phyloP scores from a whole-genome alignment of 37 sponge, comb jelly and placozoan genomes.

The Cliona cf. orientalis region DNA sequence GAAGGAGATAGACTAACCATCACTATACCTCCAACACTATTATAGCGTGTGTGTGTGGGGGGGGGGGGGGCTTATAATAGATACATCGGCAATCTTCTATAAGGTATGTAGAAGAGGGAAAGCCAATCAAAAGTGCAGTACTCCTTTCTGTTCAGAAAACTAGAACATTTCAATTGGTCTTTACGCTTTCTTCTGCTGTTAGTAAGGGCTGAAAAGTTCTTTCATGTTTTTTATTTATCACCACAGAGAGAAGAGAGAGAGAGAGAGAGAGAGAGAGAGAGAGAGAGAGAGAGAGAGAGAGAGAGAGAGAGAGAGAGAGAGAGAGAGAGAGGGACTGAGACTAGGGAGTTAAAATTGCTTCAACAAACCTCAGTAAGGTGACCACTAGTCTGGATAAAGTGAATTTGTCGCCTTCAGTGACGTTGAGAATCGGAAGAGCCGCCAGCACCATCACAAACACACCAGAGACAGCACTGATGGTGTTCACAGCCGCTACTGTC shows the following conservation, averaged over 20 bases:
- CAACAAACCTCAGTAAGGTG: constrained; percentile 60
- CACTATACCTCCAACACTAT: constrained; percentile 66
- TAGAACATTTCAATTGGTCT: too few species aligned
- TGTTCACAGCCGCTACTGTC: constrained; percentile 80
- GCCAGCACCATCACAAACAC: constrained; percentile 87
- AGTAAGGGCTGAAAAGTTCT: neutral
- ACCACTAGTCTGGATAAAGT: constrained; percentile 82
- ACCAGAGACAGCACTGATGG: constrained; percentile 68
- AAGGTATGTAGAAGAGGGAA: too few species aligned
- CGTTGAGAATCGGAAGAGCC: constrained; percentile 60
- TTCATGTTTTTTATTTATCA: neutral
- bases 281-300: neutral
- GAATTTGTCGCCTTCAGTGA: constrained; percentile 60
- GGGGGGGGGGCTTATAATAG: too few species aligned
- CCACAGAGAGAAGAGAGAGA: neutral
- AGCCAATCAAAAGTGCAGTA: too few species aligned
- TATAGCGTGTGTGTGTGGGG: too few species aligned
- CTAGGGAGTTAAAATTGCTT: neutral
- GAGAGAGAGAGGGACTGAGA: neutral
- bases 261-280: constrained; percentile 4
- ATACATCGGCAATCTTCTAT: too few species aligned
- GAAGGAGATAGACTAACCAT: constrained; percentile 63
- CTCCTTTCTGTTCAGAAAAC: too few species aligned
- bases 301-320: constrained; percentile 8
- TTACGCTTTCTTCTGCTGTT: too few species aligned